These are phyloP conservation scores for Meles meles DNA, from an alignment of 2,113 vertebrate genomes.

Conservation along the genomic window DNA sequence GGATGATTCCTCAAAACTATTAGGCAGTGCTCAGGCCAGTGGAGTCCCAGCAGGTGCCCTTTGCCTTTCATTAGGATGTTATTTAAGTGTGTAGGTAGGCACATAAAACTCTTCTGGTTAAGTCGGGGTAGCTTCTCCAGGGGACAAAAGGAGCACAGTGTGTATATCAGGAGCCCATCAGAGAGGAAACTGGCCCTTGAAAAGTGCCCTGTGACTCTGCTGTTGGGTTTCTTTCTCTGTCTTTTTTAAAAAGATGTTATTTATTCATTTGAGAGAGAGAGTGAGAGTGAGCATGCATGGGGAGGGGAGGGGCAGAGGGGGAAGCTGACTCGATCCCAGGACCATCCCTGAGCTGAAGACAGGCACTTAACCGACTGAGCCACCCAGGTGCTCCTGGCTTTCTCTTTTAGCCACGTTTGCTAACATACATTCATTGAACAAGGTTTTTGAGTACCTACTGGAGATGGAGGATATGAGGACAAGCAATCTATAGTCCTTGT, in stretches of 20 bases:
- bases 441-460: not conserved
- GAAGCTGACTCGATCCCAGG: not conserved
- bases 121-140: not conserved
- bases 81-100: not conserved
- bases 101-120: not conserved
- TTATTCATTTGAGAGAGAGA: not conserved
- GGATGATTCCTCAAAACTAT: not conserved
- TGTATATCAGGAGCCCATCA: not conserved
- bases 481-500: not conserved
- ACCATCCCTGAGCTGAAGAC: not conserved
- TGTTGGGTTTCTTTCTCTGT: not conserved
- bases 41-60: not conserved
- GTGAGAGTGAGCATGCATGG: not conserved
- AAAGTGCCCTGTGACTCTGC: not conserved
- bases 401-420: not conserved
- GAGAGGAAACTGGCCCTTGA: not conserved
- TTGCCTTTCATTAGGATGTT: not conserved
- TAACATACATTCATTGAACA: not conserved
- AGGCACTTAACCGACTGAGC: not conserved
- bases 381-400: not conserved
- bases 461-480: not conserved
- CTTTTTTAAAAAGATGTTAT: not conserved
- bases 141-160: not conserved
- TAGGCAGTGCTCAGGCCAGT: not conserved
- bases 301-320: not conserved